Conservation (phyloP, 2,113 vertebrate species). For the Sakesphorus luctuosus region DNA sequence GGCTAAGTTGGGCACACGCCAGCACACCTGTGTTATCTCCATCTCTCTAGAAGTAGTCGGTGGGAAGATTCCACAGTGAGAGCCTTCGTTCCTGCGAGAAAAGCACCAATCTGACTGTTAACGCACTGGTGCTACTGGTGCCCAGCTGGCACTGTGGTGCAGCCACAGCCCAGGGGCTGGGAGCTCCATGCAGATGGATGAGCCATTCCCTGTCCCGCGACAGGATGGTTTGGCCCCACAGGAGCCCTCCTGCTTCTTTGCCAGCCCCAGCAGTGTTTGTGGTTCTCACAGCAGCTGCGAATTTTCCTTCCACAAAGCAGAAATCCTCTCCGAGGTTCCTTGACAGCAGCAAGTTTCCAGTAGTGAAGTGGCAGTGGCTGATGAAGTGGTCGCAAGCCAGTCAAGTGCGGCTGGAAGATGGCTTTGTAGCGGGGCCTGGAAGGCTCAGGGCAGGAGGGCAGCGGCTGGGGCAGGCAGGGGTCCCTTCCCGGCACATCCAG, state of each 20-base stretch:
- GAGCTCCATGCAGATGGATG: rapidly evolving
- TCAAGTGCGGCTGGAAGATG: background rate
- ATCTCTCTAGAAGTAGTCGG: background rate
- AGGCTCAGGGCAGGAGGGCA: background rate
- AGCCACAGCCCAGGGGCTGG: background rate
- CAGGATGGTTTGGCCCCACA: background rate
- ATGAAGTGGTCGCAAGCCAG: background rate
- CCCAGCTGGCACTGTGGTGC: rapidly evolving
- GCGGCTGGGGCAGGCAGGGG: rapidly evolving
- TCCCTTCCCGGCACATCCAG: background rate
- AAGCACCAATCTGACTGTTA: background rate
- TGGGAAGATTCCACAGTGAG: background rate
- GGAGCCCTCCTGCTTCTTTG: background rate
- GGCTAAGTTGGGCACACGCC: rapidly evolving
- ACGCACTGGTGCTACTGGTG: background rate
- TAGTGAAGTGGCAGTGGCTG: rapidly evolving
- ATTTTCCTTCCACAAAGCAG: background rate
- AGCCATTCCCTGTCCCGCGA: background rate
- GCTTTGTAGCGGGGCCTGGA: background rate
- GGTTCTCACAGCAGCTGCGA: background rate
- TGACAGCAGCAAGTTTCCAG: background rate
- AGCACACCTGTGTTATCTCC: background rate
- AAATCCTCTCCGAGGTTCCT: background rate
- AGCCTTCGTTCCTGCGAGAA: background rate
- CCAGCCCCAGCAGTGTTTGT: background rate